These are phyloP conservation scores for Lapara coniferarum DNA, from an alignment of 2,888 invertebrate genomes.

Conservation along the genomic window DNA sequence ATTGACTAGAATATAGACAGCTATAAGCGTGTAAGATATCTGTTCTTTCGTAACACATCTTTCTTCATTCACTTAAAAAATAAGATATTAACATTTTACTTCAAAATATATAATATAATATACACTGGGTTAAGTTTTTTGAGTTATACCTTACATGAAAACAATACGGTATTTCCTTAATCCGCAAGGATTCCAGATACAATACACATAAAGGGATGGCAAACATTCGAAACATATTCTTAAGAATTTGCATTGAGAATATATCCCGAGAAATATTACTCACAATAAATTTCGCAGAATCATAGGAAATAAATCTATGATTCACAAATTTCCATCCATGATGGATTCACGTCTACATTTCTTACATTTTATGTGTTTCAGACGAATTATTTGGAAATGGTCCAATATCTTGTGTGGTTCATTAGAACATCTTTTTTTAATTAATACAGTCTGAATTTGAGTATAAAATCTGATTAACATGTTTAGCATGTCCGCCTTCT, in stretches of 20 bases:
- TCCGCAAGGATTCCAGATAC: neutral
- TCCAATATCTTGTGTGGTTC: constrained; percentile 5
- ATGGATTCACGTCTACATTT: neutral
- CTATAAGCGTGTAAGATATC: neutral
- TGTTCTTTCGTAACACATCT: neutral
- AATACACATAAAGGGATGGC: neutral
- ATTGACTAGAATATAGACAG: too few species aligned
- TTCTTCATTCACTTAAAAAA: neutral
- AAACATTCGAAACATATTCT: neutral
- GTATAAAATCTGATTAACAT: constrained; percentile 3
- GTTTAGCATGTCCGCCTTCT: neutral
- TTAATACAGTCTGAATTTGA: neutral
- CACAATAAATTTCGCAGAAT: constrained; percentile 19
- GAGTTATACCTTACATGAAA: neutral
- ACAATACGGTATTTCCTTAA: neutral
- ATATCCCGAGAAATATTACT: constrained; percentile 24
- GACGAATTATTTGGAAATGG: constrained; percentile 9
- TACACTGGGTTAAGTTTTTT: neutral
- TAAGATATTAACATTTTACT: constrained; percentile 5
- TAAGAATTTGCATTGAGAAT: neutral
- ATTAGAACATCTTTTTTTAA: constrained; percentile 19
- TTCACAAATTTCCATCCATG: constrained; percentile 16
- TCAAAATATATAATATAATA: neutral
- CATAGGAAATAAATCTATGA: constrained; percentile 17
- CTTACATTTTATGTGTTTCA: constrained; percentile 11